phyloP scores from a whole-genome alignment of 2,888 invertebrate species.

The Chironomus riparius region DNA sequence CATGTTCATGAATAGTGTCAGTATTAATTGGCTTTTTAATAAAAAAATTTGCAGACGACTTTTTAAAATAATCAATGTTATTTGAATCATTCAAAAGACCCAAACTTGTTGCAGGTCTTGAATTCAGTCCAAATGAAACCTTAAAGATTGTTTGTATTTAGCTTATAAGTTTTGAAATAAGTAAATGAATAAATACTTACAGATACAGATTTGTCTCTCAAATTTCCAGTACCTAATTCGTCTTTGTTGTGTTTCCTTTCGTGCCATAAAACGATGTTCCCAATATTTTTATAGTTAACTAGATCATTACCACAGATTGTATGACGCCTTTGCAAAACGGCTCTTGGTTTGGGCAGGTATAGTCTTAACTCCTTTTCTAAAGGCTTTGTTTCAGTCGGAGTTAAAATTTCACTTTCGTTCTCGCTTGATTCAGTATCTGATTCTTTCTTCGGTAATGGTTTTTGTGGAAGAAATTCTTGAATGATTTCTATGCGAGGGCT shows the following conservation, averaged over 20 bases:
- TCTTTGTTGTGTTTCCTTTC: slow-evolving; percentile 52
- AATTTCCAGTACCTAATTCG: slow-evolving; percentile 47
- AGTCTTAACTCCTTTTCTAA: slow-evolving; percentile 45
- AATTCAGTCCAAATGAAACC: slow-evolving; percentile 60
- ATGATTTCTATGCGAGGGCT: slow-evolving; percentile 40
- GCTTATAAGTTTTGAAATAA: no score
- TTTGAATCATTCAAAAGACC: slow-evolving; percentile 41
- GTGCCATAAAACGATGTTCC: slow-evolving; percentile 56
- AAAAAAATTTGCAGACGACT: slow-evolving; percentile 29
- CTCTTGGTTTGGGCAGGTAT: slow-evolving; percentile 66
- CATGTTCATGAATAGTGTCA: slow-evolving; percentile 5
- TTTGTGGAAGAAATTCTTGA: slow-evolving; percentile 46
- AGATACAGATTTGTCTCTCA: slow-evolving; percentile 67
- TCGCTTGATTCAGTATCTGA: slow-evolving; percentile 45
- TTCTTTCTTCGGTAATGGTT: slow-evolving; percentile 28
- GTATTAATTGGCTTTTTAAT: slow-evolving; percentile 21
- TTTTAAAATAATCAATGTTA: slow-evolving; percentile 28
- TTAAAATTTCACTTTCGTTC: slow-evolving; percentile 49
- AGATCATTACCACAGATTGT: slow-evolving; percentile 81
- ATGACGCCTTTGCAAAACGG: slow-evolving; percentile 65
- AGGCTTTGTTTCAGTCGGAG: slow-evolving; percentile 40
- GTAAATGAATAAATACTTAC: background rate
- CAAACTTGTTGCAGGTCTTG: slow-evolving; percentile 59
- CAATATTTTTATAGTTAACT: slow-evolving; percentile 36
- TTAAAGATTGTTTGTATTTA: slow-evolving; percentile 43